A percentile compares a stretch with the other conserved stretches of the same genome.
These are phyloP conservation scores for Apocrypta bakeri DNA, from an alignment of 1,140 invertebrate species.

Conservation along the genomic window DNA sequence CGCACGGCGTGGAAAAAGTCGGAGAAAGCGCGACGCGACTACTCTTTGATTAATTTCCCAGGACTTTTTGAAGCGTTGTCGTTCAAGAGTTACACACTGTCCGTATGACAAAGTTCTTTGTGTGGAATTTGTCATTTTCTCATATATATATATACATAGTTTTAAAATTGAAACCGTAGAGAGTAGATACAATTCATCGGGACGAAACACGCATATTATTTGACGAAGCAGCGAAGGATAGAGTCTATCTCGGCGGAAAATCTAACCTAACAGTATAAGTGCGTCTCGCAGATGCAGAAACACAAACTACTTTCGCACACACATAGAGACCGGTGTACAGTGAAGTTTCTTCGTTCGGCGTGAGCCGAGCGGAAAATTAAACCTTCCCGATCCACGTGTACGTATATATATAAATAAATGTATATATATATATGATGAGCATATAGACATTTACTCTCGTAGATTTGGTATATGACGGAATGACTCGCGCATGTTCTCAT, in stretches of 20 bases:
- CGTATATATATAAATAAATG: not conserved
- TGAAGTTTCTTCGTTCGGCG: not conserved
- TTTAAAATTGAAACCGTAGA: too few relatives aligned
- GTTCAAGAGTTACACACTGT: not conserved
- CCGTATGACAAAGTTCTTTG: not conserved
- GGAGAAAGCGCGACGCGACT: not conserved
- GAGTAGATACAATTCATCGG: too few relatives aligned
- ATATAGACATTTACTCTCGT: not conserved
- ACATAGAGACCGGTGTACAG: not conserved
- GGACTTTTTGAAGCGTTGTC: not conserved
- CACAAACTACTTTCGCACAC: not conserved
- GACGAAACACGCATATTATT: too few relatives aligned
- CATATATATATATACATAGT: too few relatives aligned
- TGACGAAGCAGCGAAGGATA: too few relatives aligned
- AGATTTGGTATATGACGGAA: not conserved
- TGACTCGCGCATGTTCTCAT: not conserved
- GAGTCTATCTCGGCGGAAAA: too few relatives aligned
- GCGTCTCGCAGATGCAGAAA: not conserved
- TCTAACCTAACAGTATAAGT: not conserved
- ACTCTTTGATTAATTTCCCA: conserved; percentile 26
- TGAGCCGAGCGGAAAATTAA: not conserved
- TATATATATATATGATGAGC: not conserved
- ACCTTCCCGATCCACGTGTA: not conserved
- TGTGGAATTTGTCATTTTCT: too few relatives aligned
- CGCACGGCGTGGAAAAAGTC: not conserved